Percentiles rank a stretch among this genome's conserved stretches.
phyloP scores from a whole-genome alignment of 2,888 invertebrate species.

The Atrina japonica region DNA sequence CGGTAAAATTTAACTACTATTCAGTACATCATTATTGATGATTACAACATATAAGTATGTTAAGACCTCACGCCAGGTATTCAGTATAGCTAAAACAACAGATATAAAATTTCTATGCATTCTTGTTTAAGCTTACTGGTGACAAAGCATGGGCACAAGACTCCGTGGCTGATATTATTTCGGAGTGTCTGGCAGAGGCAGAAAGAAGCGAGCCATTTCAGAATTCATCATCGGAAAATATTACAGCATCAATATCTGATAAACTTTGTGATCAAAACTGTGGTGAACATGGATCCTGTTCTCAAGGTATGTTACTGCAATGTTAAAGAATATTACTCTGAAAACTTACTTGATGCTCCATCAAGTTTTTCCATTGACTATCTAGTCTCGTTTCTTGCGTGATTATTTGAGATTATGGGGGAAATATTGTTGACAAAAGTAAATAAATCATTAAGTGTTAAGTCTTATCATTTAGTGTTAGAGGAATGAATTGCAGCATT shows the following conservation, averaged over 20 bases:
- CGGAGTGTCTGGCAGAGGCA: slow-evolving; percentile 58
- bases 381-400: no score
- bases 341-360: neutral
- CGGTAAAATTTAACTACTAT: no score
- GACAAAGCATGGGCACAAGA: slow-evolving; percentile 59
- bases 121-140: slow-evolving; percentile 53
- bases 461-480: no score
- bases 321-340: neutral
- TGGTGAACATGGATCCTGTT: slow-evolving; percentile 59
- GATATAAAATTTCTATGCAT: neutral
- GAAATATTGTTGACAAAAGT: no score
- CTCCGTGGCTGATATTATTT: slow-evolving; percentile 61
- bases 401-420: no score
- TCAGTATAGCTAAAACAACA: no score
- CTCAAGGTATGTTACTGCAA: slow-evolving; percentile 59
- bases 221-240: slow-evolving; percentile 38
- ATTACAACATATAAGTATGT: no score
- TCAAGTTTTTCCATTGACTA: no score
- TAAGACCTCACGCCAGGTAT: no score
- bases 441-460: no score
- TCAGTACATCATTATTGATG: no score
- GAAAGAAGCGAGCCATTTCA: slow-evolving; percentile 39
- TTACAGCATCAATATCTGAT: slow-evolving; percentile 34
- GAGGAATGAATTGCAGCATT: no score
- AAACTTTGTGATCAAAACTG: slow-evolving; percentile 60